Percentiles rank a stretch among this genome's conserved stretches.
Conservation (phyloP, 2,888 invertebrate species). For the Luffia ferchaultella region DNA sequence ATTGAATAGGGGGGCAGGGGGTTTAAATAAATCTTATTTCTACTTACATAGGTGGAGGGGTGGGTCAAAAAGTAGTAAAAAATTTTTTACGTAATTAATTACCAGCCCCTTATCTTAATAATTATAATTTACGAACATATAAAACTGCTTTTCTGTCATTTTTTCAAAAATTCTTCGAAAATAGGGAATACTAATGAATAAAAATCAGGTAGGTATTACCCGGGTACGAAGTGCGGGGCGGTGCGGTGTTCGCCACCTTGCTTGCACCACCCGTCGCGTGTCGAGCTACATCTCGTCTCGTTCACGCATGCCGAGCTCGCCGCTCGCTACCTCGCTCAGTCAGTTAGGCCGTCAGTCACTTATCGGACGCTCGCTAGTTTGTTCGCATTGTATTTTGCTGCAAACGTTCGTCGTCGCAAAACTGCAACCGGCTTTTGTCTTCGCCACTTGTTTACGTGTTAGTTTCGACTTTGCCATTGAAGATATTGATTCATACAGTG, state of each 20-base stretch:
- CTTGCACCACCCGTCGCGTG: neutral
- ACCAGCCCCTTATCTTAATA: too few species aligned
- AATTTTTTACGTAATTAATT: too few species aligned
- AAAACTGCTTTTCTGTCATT: too few species aligned
- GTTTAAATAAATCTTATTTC: too few species aligned
- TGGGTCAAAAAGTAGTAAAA: too few species aligned
- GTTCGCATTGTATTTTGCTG: conserved; percentile 40
- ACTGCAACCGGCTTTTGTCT: conserved; percentile 50
- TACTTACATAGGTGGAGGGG: too few species aligned
- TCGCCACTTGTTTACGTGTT: conserved; percentile 25
- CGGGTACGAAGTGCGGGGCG: neutral
- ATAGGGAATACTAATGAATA: too few species aligned
- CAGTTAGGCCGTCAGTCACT: conserved; percentile 42
- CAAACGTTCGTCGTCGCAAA: conserved; percentile 20
- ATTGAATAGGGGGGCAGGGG: too few species aligned
- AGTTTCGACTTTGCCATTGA: conserved; percentile 36
- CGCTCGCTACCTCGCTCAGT: conserved; percentile 18
- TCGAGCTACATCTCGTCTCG: neutral
- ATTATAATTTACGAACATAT: too few species aligned
- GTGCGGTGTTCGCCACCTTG: neutral
- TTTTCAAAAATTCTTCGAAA: too few species aligned
- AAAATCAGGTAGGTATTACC: neutral
- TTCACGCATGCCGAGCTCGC: conserved; percentile 14
- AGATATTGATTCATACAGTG: conserved; percentile 51
- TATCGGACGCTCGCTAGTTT: conserved; percentile 44